Conservation (phyloP, 1,140 invertebrate species). For the Drosophila nannoptera region DNA sequence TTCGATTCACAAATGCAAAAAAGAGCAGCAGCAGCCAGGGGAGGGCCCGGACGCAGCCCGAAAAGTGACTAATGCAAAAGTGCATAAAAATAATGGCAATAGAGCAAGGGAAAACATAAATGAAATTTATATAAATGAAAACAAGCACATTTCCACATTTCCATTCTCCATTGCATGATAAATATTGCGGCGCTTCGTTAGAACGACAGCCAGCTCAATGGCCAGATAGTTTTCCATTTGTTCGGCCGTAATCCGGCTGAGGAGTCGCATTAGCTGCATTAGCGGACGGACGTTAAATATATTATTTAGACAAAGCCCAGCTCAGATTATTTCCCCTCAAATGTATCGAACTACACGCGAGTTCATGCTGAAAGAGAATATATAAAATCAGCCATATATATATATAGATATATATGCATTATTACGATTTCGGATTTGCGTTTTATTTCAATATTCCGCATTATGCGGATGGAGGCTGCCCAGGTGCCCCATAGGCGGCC, state of each 20-base stretch:
- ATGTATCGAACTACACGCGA: too few relatives aligned
- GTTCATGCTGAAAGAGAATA: too few relatives aligned
- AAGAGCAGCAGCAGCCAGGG: slow-evolving; percentile 11
- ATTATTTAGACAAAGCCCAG: neutral
- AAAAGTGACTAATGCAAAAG: slow-evolving; percentile 22
- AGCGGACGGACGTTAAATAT: neutral
- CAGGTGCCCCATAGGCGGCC: too few relatives aligned
- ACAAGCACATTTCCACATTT: slow-evolving; percentile 20
- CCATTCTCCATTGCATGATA: slow-evolving; percentile 48
- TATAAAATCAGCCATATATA: too few relatives aligned
- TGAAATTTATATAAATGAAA: slow-evolving; percentile 33
- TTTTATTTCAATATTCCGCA: too few relatives aligned
- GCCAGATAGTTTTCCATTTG: slow-evolving; percentile 55
- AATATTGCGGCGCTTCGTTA: slow-evolving; percentile 53
- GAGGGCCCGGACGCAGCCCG: slow-evolving; percentile 15
- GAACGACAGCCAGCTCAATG: slow-evolving; percentile 67
- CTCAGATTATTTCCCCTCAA: too few relatives aligned
- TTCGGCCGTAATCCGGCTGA: slow-evolving; percentile 13
- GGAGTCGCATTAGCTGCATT: slow-evolving; percentile 7
- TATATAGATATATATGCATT: too few relatives aligned
- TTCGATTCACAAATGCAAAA: slow-evolving; percentile 59
- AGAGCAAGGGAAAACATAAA: neutral
- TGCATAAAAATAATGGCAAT: slow-evolving; percentile 24
- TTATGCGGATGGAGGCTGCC: too few relatives aligned
- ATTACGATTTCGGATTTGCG: too few relatives aligned